Base-by-base conservation (phyloP, 35 echinoderm and acorn worm genomes). In the Lytechinus pictus region DNA sequence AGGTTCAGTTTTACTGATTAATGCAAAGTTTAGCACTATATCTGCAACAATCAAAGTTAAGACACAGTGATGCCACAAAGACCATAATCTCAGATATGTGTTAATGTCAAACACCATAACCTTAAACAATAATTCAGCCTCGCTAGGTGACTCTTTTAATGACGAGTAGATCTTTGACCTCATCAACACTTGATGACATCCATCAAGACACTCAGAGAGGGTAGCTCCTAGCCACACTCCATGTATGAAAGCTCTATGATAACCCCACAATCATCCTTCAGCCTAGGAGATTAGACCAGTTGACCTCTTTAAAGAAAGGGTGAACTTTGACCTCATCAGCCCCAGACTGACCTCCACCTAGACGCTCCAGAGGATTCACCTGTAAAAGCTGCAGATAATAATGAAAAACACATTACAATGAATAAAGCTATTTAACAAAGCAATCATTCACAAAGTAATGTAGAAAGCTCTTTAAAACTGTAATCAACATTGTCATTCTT, bases 261-360 rank as follows among this genome's bases (percentile, higher is more conserved):
- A 79, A 24, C 66, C 66, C n/a, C n/a, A 24, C 6, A 79, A 24
- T 21, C 61, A 72, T 24, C 66, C 66, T 55, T 98, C 92, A 98
- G 95, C 98, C 95, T 88, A 79, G 89, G 52, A 95, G 51, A 29
- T 94, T 98, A 14, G 89, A 97, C 98, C 98, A 99, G 96, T 98
- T 96, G 91, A 99, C 86, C 28, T 94, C 96, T 55, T 96, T 94
- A 54, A 99, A 99, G 95, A 99, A 99, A 13, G 97, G 98, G 94
- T 99, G 98, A 11, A 95, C 79, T 66, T 96, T 97, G 94, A 99
- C 97, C 24, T 99, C 98, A 12, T 99, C 98, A 29, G 87, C 97
- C 8, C 98, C 98, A 28, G 96, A 91, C 21, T 96, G 79, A 56
- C 97, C 94, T 54, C 96, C 91, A 21, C 98, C 98, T 10, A 99